These are phyloP conservation scores for Ammodytes marinus DNA, from an alignment of 2,113 vertebrate species.

Conservation along the genomic window DNA sequence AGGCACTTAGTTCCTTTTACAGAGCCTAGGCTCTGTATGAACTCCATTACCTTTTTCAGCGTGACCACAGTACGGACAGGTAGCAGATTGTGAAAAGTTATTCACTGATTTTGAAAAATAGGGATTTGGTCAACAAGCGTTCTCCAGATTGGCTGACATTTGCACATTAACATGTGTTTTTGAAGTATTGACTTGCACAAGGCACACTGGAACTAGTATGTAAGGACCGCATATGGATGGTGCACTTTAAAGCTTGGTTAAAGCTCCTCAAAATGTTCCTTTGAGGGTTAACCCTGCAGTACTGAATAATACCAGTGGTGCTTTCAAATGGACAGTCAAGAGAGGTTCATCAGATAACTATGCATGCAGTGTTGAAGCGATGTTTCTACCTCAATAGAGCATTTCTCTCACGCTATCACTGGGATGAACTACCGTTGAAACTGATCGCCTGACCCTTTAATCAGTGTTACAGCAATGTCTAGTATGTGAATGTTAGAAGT, in stretches of 20 bases:
- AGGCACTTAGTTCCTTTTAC: too few species aligned
- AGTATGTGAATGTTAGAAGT: constrained; percentile 44
- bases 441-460: not conserved
- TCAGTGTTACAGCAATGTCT: constrained; percentile 25
- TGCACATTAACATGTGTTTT: constrained; percentile 42
- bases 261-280: constrained; percentile 23
- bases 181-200: constrained; percentile 44
- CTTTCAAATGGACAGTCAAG: not conserved
- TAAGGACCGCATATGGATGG: not conserved
- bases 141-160: too few species aligned
- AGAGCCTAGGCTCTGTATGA: too few species aligned
- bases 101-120: too few species aligned
- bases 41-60: too few species aligned
- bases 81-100: too few species aligned
- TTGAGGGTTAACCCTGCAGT: constrained; percentile 4
- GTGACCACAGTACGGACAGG: too few species aligned
- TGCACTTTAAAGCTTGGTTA: constrained; percentile 63
- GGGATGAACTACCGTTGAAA: constrained; percentile 5
- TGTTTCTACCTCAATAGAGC: constrained; percentile 52
- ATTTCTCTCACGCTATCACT: not conserved
- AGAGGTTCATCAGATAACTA: not conserved
- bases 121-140: too few species aligned
- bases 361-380: not conserved
- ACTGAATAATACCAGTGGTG: constrained; percentile 46
- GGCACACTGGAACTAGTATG: not conserved